phyloP scores from a whole-genome alignment of 1,140 invertebrate species.

The Drosophila fuyamai region DNA sequence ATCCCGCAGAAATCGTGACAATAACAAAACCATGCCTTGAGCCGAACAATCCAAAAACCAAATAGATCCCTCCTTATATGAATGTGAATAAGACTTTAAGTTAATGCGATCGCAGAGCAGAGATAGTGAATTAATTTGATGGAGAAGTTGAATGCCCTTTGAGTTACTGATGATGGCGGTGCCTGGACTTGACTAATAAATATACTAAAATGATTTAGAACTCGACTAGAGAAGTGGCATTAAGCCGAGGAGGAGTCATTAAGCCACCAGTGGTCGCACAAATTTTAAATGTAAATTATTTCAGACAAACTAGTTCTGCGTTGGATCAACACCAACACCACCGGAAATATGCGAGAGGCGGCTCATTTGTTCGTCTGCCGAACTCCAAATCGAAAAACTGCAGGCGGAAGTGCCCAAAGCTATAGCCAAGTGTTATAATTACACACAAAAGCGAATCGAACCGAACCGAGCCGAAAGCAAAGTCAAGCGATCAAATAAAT shows the following conservation, averaged over 20 bases:
- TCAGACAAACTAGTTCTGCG: conserved; percentile 35
- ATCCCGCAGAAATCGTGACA: conserved; percentile 12
- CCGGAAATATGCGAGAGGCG: conserved; percentile 61
- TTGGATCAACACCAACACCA: background rate
- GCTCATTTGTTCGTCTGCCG: conserved; percentile 38
- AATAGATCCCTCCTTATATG: conserved; percentile 37
- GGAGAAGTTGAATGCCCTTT: conserved; percentile 72
- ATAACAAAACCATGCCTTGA: conserved; percentile 34
- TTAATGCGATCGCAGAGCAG: conserved; percentile 23
- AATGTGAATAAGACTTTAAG: conserved; percentile 17
- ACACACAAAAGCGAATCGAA: conserved; percentile 57
- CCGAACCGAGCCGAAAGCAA: conserved; percentile 34
- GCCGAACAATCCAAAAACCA: conserved; percentile 7
- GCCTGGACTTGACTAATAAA: conserved; percentile 42
- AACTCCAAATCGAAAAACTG: conserved; percentile 31
- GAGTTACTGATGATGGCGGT: conserved; percentile 14
- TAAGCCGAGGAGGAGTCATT: conserved; percentile 41
- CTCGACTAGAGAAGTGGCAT: conserved; percentile 30
- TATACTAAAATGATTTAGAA: conserved; percentile 68
- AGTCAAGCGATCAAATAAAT: conserved; percentile 36
- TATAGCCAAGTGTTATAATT: conserved; percentile 73
- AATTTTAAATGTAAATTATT: conserved; percentile 70
- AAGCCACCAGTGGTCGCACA: conserved; percentile 17
- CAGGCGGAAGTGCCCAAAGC: conserved; percentile 69
- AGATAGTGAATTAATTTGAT: conserved; percentile 32